Percentiles rank a stretch among this genome's conserved stretches.
Evolutionary conservation across 2,888 invertebrate species (phyloP).

Genomic region (Oscheius myriophilus): DNA sequence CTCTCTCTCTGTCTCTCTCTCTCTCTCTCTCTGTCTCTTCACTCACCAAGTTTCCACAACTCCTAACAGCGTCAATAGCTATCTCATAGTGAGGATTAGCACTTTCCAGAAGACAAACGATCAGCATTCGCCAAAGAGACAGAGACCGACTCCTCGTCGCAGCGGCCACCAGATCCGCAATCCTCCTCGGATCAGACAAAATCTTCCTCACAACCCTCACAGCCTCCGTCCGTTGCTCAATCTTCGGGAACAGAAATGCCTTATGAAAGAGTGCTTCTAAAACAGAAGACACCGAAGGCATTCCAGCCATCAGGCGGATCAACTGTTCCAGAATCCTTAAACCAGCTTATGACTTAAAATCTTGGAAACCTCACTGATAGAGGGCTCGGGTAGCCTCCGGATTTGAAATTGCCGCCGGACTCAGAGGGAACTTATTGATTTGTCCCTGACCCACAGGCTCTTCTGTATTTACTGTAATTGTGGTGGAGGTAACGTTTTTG

Average conservation of each 20-base stretch:
- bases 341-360: no score
- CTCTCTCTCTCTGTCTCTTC: background rate
- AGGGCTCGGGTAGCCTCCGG: slow-evolving; percentile 61
- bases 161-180: slow-evolving; percentile 38
- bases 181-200: slow-evolving; percentile 30
- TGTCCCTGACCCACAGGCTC: slow-evolving; percentile 58
- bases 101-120: slow-evolving; percentile 50
- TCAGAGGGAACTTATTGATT: slow-evolving; percentile 49
- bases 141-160: slow-evolving; percentile 31
- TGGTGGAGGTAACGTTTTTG: slow-evolving; percentile 24
- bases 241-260: slow-evolving; percentile 53
- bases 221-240: slow-evolving; percentile 56
- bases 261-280: slow-evolving; percentile 58
- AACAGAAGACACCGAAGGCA: slow-evolving; percentile 42
- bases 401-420: slow-evolving; percentile 54
- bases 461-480: slow-evolving; percentile 16
- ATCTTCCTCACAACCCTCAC: slow-evolving; percentile 49
- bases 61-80: slow-evolving; percentile 56
- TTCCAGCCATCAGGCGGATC: slow-evolving; percentile 57
- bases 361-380: slow-evolving; percentile 64
- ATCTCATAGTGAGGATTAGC: slow-evolving; percentile 55
- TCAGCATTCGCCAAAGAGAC: slow-evolving; percentile 56
- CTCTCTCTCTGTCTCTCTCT: background rate
- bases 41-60: slow-evolving; percentile 45
- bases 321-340: slow-evolving; percentile 64